A percentile compares a stretch with the other conserved stretches of the same genome.
phyloP scores from a whole-genome alignment of 2,888 invertebrate species.

The Brachyptera putata region DNA sequence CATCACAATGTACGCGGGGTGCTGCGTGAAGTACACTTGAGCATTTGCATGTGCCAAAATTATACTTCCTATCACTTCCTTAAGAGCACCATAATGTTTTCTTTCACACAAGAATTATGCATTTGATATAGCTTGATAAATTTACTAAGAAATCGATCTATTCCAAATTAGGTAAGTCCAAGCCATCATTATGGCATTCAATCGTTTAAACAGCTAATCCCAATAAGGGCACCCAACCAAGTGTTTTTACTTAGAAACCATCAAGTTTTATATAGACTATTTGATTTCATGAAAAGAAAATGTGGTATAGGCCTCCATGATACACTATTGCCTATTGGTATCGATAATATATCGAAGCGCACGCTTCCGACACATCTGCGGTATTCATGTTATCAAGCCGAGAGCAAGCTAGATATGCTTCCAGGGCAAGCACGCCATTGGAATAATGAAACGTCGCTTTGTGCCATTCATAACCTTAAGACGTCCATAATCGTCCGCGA shows the following conservation, averaged over 20 bases:
- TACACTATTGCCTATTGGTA: not conserved
- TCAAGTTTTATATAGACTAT: conserved; percentile 19
- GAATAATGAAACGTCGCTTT: not conserved
- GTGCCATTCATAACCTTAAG: not conserved
- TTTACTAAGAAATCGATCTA: conserved; percentile 10
- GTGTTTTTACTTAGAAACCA: conserved; percentile 26
- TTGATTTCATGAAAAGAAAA: conserved; percentile 13
- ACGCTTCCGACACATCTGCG: conserved; percentile 20
- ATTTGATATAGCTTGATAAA: conserved; percentile 21
- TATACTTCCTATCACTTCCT: too few species aligned
- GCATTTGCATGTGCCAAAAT: too few species aligned
- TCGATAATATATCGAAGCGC: not conserved
- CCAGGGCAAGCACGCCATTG: not conserved
- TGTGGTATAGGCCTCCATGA: conserved; percentile 14
- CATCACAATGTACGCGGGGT: too few species aligned
- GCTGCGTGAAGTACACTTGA: too few species aligned
- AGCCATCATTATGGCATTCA: conserved; percentile 28
- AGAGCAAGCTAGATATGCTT: not conserved
- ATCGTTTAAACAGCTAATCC: conserved; percentile 23
- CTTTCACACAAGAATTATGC: conserved; percentile 16
- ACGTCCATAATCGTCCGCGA: too few species aligned
- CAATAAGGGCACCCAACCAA: conserved; percentile 21
- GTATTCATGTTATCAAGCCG: not conserved
- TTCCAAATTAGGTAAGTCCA: conserved; percentile 26
- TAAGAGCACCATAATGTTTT: too few species aligned